Evolutionary conservation across 2,888 invertebrate genomes (phyloP), one percentile per base, ranked within the genome.

Genomic region (Dolichomitus sp.): DNA sequence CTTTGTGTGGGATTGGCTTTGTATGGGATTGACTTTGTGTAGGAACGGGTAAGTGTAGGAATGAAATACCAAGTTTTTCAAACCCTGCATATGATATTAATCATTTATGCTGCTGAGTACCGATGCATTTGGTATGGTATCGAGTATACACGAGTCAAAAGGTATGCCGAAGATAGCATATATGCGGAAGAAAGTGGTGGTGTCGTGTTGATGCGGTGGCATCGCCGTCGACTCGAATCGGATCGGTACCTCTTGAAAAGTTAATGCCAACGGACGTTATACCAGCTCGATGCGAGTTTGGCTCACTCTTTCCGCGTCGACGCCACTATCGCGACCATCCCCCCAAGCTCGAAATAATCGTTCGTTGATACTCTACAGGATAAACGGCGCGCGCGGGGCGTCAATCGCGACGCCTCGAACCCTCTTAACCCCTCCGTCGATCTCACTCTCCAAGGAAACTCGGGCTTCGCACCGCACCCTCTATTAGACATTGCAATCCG

Each of bases 271-370:
- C 45, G 45, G 48, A 75, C 42, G 52, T 65, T 75, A 65, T 42
- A 52, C 50, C 89, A 88, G 88, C 86, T 87, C 88, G 90, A 89
- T 88, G 88, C 52, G 54, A 12, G 52, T 40, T 48, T 7, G n/a
- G n/a, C 30, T 17, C 19, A 17, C 30, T 75, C 37, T 37, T 37
- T 42, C 52, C 27, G 40, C n/a, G 52, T 48, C 19, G 74, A 74
- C 9, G 17, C 52, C 17, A 11, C 57, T 19, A 54, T 2, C 30
- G 23, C 59, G 45, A 17, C 14, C 9, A 33, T 6, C 33, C 33
- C 33, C 14, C 4, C 14, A 7, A 11, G 59, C 37, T 63, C 63
- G 63, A 63, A 63, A 63, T 63, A 59, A 59, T 59, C 59, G 59
- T 33, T 33, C 30, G 30, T 33, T 33, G 33, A 33, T 59, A 9